Conservation (phyloP, 2,797 vertebrate genomes). For the Macroramphosus scolopax region DNA sequence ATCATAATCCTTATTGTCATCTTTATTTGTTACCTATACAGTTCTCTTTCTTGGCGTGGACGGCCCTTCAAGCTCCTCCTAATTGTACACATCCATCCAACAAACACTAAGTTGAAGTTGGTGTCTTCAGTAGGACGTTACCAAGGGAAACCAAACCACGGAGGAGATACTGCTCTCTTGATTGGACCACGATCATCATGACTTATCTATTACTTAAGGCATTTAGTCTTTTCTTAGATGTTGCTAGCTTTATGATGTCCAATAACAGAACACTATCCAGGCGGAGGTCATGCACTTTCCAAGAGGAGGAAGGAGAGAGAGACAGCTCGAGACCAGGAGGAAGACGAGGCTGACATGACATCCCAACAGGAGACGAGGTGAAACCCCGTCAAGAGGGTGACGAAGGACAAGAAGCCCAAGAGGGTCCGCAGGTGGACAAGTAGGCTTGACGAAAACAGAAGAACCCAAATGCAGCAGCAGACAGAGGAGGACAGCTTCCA, state of each 20-base stretch:
- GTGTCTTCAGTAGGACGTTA: conserved; percentile 23
- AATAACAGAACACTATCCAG: conserved; percentile 40
- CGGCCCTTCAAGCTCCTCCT: conserved; percentile 2
- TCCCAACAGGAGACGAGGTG: conserved; percentile 11
- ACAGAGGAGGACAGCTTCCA: background rate
- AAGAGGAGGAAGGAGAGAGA: conserved; percentile 18
- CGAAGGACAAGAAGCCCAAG: conserved; percentile 1
- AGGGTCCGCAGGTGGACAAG: background rate
- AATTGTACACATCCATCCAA: conserved; percentile 4
- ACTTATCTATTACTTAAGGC: background rate
- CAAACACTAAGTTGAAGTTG: conserved; percentile 4
- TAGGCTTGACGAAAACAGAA: background rate
- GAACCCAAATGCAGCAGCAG: conserved; percentile 4
- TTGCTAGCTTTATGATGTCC: conserved; percentile 1
- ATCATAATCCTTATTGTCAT: too few relatives aligned
- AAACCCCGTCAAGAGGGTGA: conserved; percentile 15
- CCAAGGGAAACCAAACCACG: background rate
- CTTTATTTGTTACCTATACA: too few relatives aligned
- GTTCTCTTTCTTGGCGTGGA: too few relatives aligned
- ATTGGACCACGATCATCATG: conserved; percentile 6
- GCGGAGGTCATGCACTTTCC: conserved; percentile 34
- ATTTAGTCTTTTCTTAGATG: background rate
- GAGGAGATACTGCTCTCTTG: conserved; percentile 41
- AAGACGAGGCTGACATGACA: conserved; percentile 33
- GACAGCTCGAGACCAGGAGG: conserved; percentile 14